Evolutionary conservation across 2,797 vertebrate genomes (phyloP).

Genomic region (Sus cebifrons): DNA sequence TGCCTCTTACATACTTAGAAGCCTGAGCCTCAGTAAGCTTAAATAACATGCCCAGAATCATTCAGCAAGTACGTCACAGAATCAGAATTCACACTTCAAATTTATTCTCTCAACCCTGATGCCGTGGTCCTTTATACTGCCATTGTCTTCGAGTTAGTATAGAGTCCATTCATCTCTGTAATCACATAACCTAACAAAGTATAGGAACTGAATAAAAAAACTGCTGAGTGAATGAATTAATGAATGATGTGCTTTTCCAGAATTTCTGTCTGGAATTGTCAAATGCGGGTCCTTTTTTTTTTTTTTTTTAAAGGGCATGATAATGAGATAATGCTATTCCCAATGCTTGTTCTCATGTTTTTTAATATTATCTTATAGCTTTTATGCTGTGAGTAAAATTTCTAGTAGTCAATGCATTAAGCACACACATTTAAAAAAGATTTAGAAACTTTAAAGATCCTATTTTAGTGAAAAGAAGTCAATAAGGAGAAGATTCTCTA

Average conservation of each 20-base stretch:
- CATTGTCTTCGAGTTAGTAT: conserved; percentile 20
- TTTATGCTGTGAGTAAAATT: conserved; percentile 5
- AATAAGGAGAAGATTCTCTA: background rate
- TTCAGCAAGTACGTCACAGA: background rate
- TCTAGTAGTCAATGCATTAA: background rate
- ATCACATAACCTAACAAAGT: background rate
- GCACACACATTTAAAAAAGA: background rate
- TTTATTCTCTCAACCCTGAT: background rate
- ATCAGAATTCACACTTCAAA: background rate
- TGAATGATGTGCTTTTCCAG: conserved; percentile 5
- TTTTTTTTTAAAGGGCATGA: background rate
- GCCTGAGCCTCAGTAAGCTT: background rate
- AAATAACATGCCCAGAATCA: background rate
- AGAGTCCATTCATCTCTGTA: background rate
- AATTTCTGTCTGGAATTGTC: conserved; percentile 30
- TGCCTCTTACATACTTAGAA: background rate
- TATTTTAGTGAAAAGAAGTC: background rate
- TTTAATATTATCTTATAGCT: background rate
- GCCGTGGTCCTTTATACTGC: background rate
- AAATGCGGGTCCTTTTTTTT: background rate
- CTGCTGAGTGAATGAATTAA: conserved; percentile 13
- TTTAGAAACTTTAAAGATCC: background rate
- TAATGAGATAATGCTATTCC: background rate
- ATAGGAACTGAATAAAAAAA: background rate
- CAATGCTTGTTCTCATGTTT: background rate